Base-by-base conservation (phyloP, 2,113 vertebrate species). In the Phaetusa simplex region DNA sequence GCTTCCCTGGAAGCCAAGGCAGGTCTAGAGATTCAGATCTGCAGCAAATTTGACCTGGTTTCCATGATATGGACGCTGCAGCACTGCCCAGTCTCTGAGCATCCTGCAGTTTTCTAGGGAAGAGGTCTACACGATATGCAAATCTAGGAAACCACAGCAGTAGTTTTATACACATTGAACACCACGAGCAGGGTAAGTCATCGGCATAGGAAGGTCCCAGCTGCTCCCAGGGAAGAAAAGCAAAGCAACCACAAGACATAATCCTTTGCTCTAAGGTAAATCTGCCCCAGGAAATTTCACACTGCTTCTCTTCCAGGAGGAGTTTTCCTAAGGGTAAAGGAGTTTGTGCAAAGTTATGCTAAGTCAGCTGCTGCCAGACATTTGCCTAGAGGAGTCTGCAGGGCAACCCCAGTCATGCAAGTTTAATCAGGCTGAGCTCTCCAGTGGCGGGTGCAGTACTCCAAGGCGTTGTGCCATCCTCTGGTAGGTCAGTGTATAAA, bases 331-430 rank as follows among this genome's bases (percentile, higher is more conserved):
- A 86, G 71, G 49, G 78, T 61, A 69, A 78, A 94, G 30, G 65
- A 91, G 70, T 82, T 80, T 73, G 74, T 82, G 66, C 17, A 8
- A 91, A 91, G 62, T 90, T 94, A 38, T 87, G 71, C 70, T 82
- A 69, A 89, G 85, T 94, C 92, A 88, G 93, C 84, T 82, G 45
- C 82, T 94, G 73, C 56, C 69, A 91, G 81, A 74, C n/a, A n/a
- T 87, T 88, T 85, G 90, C 96, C 96, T 95, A 58, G 78, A 93
- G 96, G 96, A 32, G 17, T 91, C 84, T 96, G 82, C 87, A 88
- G 87, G 96, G 93, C 90, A 95, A 6, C 53, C 36, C 36, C 40
- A 38, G 16, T 30, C 79, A 34, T 58, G 50, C 20, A 89, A 86
- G 21, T 93, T 88, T 92, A 85, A 86, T 59, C 34, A 74, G 36